phyloP scores from a whole-genome alignment of 2,113 vertebrate genomes.

The Caretta caretta region DNA sequence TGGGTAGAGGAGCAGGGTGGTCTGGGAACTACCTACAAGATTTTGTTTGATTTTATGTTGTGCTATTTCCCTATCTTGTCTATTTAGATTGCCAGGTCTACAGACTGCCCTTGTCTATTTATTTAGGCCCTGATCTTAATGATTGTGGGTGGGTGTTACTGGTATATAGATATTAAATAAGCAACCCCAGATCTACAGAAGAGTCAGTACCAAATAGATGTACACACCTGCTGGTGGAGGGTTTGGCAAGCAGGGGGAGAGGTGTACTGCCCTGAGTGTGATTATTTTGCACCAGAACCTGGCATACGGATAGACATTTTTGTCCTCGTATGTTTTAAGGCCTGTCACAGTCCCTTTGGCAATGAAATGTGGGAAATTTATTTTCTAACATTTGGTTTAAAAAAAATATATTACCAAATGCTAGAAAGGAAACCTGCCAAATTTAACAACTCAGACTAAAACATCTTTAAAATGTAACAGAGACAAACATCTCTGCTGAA shows the following conservation, averaged over 20 bases:
- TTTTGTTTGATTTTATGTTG: background rate
- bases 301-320: background rate
- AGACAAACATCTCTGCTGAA: slow-evolving; percentile 1
- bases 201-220: background rate
- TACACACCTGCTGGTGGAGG: background rate
- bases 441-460: slow-evolving; percentile 21
- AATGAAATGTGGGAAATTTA: background rate
- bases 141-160: background rate
- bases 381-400: slow-evolving; percentile 8
- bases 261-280: background rate
- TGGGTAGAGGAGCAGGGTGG: accelerated
- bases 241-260: background rate
- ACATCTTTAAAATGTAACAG: background rate
- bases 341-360: background rate
- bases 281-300: background rate
- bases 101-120: background rate
- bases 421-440: slow-evolving; percentile 11
- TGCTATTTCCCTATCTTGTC: background rate
- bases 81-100: background rate
- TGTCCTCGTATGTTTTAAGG: background rate
- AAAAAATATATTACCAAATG: background rate
- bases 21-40: accelerated
- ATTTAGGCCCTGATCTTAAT: background rate
- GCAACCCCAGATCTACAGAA: background rate
- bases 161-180: background rate